Percentiles rank a stretch among this genome's conserved stretches.
These are phyloP conservation scores for Pterobdella sp. DNA, from an alignment of 2,888 invertebrate genomes.

Conservation along the genomic window DNA sequence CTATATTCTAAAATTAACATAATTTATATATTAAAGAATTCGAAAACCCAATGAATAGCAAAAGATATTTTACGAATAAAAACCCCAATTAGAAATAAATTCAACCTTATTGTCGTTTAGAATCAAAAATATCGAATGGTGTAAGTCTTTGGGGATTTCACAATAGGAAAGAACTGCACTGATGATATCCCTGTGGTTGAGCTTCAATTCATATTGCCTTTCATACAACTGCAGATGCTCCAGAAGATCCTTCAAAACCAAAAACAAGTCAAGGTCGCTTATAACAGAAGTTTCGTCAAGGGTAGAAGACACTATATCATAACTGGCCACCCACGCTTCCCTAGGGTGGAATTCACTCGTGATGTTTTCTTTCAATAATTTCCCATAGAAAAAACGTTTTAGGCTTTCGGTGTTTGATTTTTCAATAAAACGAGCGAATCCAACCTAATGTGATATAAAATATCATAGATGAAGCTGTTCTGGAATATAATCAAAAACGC, in stretches of 20 bases:
- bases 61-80: too few species aligned
- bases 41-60: background rate
- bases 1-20: conserved; percentile 54
- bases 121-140: conserved; percentile 44
- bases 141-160: conserved; percentile 63
- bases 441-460: conserved; percentile 52
- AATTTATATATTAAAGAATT: background rate
- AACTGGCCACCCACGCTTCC: conserved; percentile 81
- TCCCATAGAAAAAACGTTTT: conserved; percentile 75
- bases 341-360: conserved; percentile 72
- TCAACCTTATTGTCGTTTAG: conserved; percentile 41
- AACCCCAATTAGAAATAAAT: too few species aligned
- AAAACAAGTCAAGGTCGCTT: conserved; percentile 72
- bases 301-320: conserved; percentile 77
- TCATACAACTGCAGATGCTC: conserved; percentile 59
- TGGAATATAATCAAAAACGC: background rate
- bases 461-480: background rate
- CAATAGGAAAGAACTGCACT: conserved; percentile 69
- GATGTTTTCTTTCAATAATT: conserved; percentile 71
- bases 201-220: conserved; percentile 44
- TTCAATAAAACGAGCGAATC: conserved; percentile 72
- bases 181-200: conserved; percentile 47
- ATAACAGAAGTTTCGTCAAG: conserved; percentile 58
- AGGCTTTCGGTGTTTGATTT: conserved; percentile 62
- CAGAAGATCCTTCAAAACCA: conserved; percentile 65